Evolutionary conservation across 2,888 invertebrate species (phyloP), one percentile per base, ranked within the genome.

Genomic region (Emmelina monodactyla): DNA sequence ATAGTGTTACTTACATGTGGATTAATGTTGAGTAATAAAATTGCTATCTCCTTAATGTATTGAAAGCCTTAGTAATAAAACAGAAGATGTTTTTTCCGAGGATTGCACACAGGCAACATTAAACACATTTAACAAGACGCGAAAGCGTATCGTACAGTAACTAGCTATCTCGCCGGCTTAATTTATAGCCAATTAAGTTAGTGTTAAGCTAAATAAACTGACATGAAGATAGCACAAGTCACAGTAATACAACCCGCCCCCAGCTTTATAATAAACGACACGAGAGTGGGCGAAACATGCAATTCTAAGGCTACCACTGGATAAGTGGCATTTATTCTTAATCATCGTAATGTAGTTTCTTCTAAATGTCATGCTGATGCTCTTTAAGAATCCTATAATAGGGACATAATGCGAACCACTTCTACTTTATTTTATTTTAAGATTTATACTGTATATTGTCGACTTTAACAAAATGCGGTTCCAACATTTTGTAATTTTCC

Each of bases 151-250:
- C 49, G 55, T 55, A 51, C 46, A 54, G 58, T 59, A 64, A 67
- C 64, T 58, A 60, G 67, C 62, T 59, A 64, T 67, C 63, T 65
- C 62, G 57, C 57, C 53, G n/a, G 51, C 54, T 63, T 70, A 72
- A 78, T 75, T 76, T 76, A 78, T 69, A 60, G 73, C 69, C 76
- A 78, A 78, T 78, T 75, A 76, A 65, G 67, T 65, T 65, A 57
- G 69, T 73, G 72, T 67, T 70, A 68, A 69, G 65, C 69, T 64
- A 62, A 72, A 72, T 70, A 72, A 70, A 70, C 67, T 63, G 63
- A 69, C 66, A 61, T 50, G 62, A 60, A 66, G 68, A 69, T 69
- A 69, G 61, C 55, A 59, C 58, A 54, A 62, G 67, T 58, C 63
- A 64, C 63, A 53, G 63, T 66, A 62, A 57, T 58, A 58, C 58